phyloP scores from a whole-genome alignment of 2,888 invertebrate genomes.

The Formica aserva region DNA sequence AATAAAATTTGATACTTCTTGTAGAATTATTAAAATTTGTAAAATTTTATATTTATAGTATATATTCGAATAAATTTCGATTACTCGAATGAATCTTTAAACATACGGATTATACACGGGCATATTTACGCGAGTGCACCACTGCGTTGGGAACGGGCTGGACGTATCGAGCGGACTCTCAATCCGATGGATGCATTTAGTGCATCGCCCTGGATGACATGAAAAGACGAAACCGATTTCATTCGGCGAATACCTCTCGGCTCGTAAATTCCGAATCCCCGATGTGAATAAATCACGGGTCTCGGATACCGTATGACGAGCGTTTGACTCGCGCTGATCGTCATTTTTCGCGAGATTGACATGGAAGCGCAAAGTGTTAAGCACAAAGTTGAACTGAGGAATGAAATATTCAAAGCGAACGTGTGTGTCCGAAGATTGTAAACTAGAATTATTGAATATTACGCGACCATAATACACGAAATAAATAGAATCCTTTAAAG shows the following conservation, averaged over 20 bases:
- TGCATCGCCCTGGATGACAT: conserved; percentile 30
- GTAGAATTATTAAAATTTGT: not conserved
- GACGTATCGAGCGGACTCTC: conserved; percentile 39
- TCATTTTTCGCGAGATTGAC: conserved; percentile 23
- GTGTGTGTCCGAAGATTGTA: not conserved
- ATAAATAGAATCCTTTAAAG: not conserved
- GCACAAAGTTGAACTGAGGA: conserved; percentile 1
- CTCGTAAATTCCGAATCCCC: conserved; percentile 38
- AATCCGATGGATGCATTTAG: conserved; percentile 47
- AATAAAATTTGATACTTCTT: not conserved
- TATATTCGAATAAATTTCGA: conserved; percentile 17
- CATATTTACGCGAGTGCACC: conserved; percentile 28
- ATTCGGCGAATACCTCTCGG: conserved; percentile 36
- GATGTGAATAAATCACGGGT: conserved; percentile 39
- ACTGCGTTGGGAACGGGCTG: not conserved
- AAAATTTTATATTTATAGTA: not conserved
- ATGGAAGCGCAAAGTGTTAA: not conserved
- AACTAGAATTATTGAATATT: not conserved
- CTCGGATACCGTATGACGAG: conserved; percentile 25
- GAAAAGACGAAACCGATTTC: conserved; percentile 49
- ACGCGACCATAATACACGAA: not conserved
- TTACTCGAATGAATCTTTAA: conserved; percentile 30
- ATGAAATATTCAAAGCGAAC: conserved; percentile 5
- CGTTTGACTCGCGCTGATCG: conserved; percentile 28
- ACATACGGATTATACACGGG: conserved; percentile 26